Evolutionary conservation across 2,797 vertebrate species (phyloP).

Genomic region (Anguilla obscura): DNA sequence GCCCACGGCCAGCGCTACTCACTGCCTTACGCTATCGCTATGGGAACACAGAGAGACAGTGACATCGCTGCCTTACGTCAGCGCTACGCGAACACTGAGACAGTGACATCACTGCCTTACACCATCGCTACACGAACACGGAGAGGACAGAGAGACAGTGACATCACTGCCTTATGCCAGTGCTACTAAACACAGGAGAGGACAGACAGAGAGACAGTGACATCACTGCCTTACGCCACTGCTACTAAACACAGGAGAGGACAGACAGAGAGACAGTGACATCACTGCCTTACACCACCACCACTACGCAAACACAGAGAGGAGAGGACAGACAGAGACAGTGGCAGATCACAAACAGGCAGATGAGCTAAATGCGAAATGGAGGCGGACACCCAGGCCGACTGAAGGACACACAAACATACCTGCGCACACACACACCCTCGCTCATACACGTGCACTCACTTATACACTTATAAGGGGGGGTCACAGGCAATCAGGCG

Average conservation of each 20-base stretch:
- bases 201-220: too few species aligned
- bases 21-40: constrained; percentile 60
- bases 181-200: too few species aligned
- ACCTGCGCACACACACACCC: background rate
- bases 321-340: background rate
- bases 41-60: constrained; percentile 31
- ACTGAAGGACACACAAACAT: background rate
- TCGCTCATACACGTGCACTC: background rate
- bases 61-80: too few species aligned
- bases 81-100: background rate
- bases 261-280: background rate
- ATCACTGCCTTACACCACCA: too few species aligned
- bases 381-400: background rate
- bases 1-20: constrained; percentile 43
- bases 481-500: background rate
- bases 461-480: background rate
- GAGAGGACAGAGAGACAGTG: background rate
- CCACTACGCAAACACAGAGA: background rate
- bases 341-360: background rate
- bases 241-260: too few species aligned
- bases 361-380: background rate
- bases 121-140: too few species aligned
- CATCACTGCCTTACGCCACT: too few species aligned
- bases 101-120: background rate
- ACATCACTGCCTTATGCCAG: too few species aligned